phyloP scores from a whole-genome alignment of 2,888 invertebrate species.

The Eupithecia pulchellata region DNA sequence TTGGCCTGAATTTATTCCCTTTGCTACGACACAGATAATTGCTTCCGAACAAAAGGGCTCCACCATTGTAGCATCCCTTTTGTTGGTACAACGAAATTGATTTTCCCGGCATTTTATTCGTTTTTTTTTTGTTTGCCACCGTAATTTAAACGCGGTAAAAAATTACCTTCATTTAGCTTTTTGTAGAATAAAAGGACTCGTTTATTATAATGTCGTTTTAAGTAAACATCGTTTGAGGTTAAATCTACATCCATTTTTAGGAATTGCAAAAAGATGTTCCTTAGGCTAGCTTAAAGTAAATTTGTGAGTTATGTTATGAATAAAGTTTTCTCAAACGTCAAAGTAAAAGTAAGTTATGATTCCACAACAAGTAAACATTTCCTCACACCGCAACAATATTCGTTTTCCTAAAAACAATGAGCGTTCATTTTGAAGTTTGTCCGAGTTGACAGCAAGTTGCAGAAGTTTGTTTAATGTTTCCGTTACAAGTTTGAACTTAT shows the following conservation, averaged over 20 bases:
- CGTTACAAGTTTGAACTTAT: not conserved
- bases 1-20: constrained; percentile 7
- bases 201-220: not conserved
- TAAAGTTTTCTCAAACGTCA: not conserved
- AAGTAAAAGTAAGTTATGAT: not conserved
- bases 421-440: constrained; percentile 30
- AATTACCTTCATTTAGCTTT: constrained; percentile 10
- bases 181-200: not conserved
- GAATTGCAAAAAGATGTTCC: not conserved
- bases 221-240: not conserved
- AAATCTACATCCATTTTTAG: not conserved
- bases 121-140: constrained; percentile 13
- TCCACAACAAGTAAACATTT: not conserved
- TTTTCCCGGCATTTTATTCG: constrained; percentile 11
- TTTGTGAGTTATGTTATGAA: not conserved
- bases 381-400: not conserved
- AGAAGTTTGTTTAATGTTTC: constrained; percentile 22
- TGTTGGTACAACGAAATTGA: constrained; percentile 20
- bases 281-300: not conserved
- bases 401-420: not conserved
- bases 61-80: constrained; percentile 10
- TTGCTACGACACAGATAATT: constrained; percentile 25
- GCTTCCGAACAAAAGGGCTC: constrained; percentile 24
- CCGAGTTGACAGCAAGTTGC: constrained; percentile 19
- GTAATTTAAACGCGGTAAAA: not conserved